Percentiles rank a stretch among this genome's conserved stretches.
Evolutionary conservation across 1,140 invertebrate genomes (phyloP).

Genomic region (Bombus consobrinus): DNA sequence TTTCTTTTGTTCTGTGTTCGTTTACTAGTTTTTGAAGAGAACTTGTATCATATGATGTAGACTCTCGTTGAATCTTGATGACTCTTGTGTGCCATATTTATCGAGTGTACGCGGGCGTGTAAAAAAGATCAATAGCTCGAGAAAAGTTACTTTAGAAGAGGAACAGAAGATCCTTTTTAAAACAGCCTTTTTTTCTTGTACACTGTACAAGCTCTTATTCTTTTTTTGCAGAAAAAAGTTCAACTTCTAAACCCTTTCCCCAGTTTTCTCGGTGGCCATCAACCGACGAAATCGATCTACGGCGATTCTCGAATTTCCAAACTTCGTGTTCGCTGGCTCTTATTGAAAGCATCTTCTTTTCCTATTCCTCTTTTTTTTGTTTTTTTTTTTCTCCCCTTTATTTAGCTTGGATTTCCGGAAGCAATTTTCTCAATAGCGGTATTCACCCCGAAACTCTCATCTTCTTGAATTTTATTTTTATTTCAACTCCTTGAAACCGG

Average conservation of each 20-base stretch:
- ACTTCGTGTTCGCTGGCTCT: background rate
- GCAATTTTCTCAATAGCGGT: background rate
- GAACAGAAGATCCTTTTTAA: background rate
- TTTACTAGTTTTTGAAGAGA: background rate
- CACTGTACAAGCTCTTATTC: background rate
- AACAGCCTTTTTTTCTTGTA: background rate
- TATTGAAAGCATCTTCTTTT: no score
- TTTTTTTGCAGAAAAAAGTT: no score
- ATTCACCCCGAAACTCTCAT: background rate
- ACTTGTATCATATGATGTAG: background rate
- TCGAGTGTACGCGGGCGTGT: background rate
- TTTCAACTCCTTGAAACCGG: background rate
- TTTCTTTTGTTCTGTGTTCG: no score
- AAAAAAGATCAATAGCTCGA: background rate
- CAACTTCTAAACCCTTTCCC: no score
- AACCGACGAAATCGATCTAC: no score
- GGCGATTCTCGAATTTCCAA: background rate
- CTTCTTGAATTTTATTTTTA: background rate
- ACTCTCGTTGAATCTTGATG: background rate
- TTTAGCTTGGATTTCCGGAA: background rate
- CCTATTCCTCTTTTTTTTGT: background rate
- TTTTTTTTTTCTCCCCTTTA: background rate
- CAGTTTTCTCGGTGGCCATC: no score
- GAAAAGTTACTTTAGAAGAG: background rate
- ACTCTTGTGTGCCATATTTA: background rate